Percentiles rank a stretch among this genome's conserved stretches.
Evolutionary conservation across 2,888 invertebrate genomes (phyloP).

Genomic region (Meteorus cinctellus): DNA sequence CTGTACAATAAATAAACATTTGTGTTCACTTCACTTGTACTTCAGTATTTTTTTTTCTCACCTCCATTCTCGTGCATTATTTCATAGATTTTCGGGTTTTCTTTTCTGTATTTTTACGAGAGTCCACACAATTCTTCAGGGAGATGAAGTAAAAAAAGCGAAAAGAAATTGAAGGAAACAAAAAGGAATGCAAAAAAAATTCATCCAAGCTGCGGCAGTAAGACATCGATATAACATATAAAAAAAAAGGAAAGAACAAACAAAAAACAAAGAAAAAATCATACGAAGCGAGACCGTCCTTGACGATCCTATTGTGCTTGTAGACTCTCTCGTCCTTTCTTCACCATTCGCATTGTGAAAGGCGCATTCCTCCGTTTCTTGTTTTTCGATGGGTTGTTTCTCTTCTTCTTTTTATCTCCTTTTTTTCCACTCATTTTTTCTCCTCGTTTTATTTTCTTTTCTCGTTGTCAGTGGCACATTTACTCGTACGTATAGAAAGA

Average conservation of each 20-base stretch:
- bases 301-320: slow-evolving; percentile 22
- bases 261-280: not conserved
- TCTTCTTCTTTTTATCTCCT: not conserved
- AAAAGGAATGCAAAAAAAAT: not conserved
- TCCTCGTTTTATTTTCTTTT: not conserved
- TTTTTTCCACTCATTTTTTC: not conserved
- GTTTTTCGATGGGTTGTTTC: not conserved
- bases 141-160: slow-evolving; percentile 11
- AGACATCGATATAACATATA: slow-evolving; percentile 8
- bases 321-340: slow-evolving; percentile 11
- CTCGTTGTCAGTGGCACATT: not conserved
- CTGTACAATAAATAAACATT: no score
- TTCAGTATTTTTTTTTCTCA: slow-evolving; percentile 6
- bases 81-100: not conserved
- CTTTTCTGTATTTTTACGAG: not conserved
- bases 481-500: not conserved
- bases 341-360: slow-evolving; percentile 6
- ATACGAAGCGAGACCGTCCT: not conserved
- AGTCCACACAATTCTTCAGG: not conserved
- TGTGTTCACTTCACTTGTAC: not conserved
- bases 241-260: not conserved
- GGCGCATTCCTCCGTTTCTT: not conserved
- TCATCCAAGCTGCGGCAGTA: not conserved
- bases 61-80: not conserved
- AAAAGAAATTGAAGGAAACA: not conserved